Conservation (phyloP, 2,113 vertebrate species). For the Pomatostomus ruficeps region DNA sequence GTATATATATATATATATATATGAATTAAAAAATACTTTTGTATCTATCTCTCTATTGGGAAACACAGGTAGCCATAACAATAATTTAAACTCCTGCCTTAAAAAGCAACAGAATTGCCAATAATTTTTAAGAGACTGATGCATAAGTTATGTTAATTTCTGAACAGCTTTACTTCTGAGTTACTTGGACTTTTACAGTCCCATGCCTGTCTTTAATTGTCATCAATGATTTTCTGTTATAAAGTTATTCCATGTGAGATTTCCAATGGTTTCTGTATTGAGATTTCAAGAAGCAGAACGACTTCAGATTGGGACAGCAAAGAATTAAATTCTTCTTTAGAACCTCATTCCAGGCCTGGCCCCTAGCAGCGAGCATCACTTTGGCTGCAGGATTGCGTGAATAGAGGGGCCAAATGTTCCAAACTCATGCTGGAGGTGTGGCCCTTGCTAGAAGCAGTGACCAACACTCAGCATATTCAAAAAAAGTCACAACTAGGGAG, state of each 20-base stretch:
- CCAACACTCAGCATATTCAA: not conserved
- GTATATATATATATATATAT: not conserved
- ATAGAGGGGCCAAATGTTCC: not conserved
- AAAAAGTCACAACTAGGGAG: not conserved
- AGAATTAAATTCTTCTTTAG: not conserved
- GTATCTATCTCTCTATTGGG: not conserved
- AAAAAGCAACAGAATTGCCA: not conserved
- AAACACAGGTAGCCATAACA: not conserved
- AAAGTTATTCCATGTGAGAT: not conserved
- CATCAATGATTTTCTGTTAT: not conserved
- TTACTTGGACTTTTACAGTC: not conserved
- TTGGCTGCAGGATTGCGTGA: fast-evolving
- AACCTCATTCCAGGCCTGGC: not conserved
- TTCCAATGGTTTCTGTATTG: not conserved
- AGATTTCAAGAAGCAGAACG: not conserved
- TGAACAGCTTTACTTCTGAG: not conserved
- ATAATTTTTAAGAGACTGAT: not conserved
- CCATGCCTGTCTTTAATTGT: not conserved
- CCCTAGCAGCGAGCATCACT: not conserved
- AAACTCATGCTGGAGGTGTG: not conserved
- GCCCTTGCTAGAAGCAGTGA: not conserved
- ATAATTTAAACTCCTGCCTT: not conserved
- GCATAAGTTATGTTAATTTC: not conserved
- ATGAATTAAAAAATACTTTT: not conserved
- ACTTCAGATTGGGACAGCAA: not conserved